Evolutionary conservation across 1,140 invertebrate species (phyloP).

Genomic region (Sinella curviseta): DNA sequence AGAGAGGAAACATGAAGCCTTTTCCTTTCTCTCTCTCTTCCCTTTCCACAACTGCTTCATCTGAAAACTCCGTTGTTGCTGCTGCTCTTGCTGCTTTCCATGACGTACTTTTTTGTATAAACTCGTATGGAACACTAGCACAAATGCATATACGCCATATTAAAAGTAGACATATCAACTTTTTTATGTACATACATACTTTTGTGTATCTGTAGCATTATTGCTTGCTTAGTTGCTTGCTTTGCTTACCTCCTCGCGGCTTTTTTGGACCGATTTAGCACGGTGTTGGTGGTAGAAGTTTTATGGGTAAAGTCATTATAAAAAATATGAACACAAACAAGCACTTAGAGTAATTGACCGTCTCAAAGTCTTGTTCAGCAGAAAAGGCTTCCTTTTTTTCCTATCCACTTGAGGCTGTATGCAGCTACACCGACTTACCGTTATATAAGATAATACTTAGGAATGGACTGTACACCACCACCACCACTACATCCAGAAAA

Average conservation of each 20-base stretch:
- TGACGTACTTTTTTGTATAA: not conserved
- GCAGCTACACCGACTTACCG: not conserved
- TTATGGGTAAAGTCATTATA: slow-evolving; percentile 36
- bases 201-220: not conserved
- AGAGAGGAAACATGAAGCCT: slow-evolving; percentile 20
- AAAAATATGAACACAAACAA: slow-evolving; percentile 43
- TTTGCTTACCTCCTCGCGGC: slow-evolving; percentile 23
- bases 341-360: slow-evolving; percentile 44
- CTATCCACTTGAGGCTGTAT: slow-evolving; percentile 1
- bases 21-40: slow-evolving; percentile 14
- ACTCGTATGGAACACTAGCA: not conserved
- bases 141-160: not conserved
- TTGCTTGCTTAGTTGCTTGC: not conserved
- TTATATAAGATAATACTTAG: not conserved
- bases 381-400: slow-evolving; percentile 27
- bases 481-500: not conserved
- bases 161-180: not conserved
- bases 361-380: slow-evolving; percentile 29
- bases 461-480: not conserved
- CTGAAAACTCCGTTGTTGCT: not conserved
- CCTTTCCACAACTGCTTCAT: not conserved
- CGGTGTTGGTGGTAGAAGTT: slow-evolving; percentile 24
- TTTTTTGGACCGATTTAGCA: slow-evolving; percentile 26
- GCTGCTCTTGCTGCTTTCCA: slow-evolving; percentile 5
- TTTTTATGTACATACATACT: not conserved